Evolutionary conservation across 2,113 vertebrate species (phyloP), one percentile per base, ranked within the genome.

Genomic region (Tringa solitaria): DNA sequence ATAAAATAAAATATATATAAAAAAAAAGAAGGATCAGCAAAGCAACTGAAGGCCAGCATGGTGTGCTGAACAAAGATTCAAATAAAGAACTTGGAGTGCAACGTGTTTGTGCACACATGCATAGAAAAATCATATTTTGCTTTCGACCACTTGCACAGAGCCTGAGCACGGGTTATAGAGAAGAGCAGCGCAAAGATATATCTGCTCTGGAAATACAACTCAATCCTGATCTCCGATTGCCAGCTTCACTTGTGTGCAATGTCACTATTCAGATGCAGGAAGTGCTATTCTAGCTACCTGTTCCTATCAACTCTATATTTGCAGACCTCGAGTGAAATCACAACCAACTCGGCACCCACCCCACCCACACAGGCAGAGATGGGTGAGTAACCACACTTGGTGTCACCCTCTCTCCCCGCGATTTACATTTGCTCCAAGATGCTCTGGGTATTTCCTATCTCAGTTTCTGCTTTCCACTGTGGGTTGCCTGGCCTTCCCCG

Each of bases 391-490:
- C 24, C 19, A 3, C 35, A 5, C 46, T 51, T 60, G 35, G 32
- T 60, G 79, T 84, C 87, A 88, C 48, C 9, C 43, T 39, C 61
- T 63, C 51, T 78, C 65, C 33, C 65, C 10, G 2, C 7, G 2
- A 70, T 46, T 75, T 43, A 37, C 69, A 43, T 82, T 26, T 33
- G 13, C 51, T 84, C 75, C 72, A 74, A 37, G 75, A 61, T 37
- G 61, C 27, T 89, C 80, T 64, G 80, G 82, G 82, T 93, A 91
- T 89, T 97, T 94, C 89, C 94, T 76, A 43, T 86, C 96, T 95
- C 93, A 74, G 91, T 95, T 96, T 94, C 73, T 97, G 86, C 96
- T 97, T 97, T 97, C 95, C 95, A 70, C 89, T 46, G 60, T 64
- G 89, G 81, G 88, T 83, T 97, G 73, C 82, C 63, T 57, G 69